Base-by-base conservation (phyloP, 2,113 vertebrate genomes). In the Stigmatopora argus region DNA sequence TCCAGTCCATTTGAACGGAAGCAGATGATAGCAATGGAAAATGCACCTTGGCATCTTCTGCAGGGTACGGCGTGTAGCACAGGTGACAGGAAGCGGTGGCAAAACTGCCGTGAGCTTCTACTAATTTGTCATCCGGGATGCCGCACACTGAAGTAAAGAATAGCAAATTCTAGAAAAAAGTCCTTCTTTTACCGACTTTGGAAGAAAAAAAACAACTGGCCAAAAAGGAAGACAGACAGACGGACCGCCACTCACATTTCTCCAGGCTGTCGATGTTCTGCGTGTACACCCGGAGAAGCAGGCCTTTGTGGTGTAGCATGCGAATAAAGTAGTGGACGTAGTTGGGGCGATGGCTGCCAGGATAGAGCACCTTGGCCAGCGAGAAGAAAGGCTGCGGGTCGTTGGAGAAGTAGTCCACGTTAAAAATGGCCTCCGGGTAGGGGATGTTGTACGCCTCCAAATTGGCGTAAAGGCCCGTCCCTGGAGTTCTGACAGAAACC, bases 241-340 rank as follows among this genome's bases (percentile, higher is more conserved):
- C 5, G 10, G 7, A 45, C 4, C 13, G 48, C 26, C 21, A 21
- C 91, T 85, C 71, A 92, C 92, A 21, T 72, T 88, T 90, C 76
- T 93, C 91, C 65, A 93, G 79, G 9, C 92, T 90, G 5, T 93
- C 92, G n/a, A 93, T 92, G 84, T 93, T 93, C 84, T 93, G 91
- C 0, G 91, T 93, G 78, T 93, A 93, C 77, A 91, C 71, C 17
- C 92, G 79, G 2, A 93, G 89, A 71, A 93, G 84, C 71, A 93
- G 78, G 17, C 90, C 90, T 82, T 92, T 90, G 72, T 89, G 89
- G 67, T 92, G 88, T 44, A 93, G 84, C 87, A 89, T 84, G 60
- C 81, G 87, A 73, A 85, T 84, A 62, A 84, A 76, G 78, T 71
- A 91, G 65, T 87, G 90, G 18, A 83, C 74, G 73, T 84, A 87